Evolutionary conservation across 1,140 invertebrate species (phyloP).

Genomic region (Drosophila setifemur): DNA sequence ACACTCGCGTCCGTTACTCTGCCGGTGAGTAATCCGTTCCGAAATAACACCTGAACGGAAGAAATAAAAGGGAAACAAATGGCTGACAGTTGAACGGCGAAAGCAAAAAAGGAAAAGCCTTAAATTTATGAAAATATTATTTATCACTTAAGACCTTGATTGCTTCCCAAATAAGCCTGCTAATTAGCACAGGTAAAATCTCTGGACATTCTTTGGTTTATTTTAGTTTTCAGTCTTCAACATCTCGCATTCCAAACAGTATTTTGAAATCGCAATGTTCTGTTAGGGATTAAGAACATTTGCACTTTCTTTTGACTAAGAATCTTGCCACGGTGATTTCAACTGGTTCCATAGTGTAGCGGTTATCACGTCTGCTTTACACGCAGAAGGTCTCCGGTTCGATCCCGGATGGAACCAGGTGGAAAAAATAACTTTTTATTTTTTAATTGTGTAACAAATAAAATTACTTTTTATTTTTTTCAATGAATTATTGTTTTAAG

Average conservation of each 20-base stretch:
- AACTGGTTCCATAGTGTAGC: conserved; percentile 84
- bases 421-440: conserved; percentile 7
- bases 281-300: neutral
- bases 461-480: conserved; percentile 4
- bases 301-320: neutral
- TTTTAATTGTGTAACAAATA: neutral
- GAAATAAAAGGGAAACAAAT: conserved; percentile 1
- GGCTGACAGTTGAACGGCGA: neutral
- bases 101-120: neutral
- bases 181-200: neutral
- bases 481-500: neutral
- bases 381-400: conserved; percentile 87
- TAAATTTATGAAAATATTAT: conserved; percentile 7
- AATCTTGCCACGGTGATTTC: neutral
- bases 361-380: conserved; percentile 87
- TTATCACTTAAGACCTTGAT: neutral
- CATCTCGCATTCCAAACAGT: neutral
- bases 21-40: conserved; percentile 27
- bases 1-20: conserved; percentile 1
- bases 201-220: neutral
- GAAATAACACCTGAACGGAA: conserved; percentile 41
- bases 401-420: conserved; percentile 85
- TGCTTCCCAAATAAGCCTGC: neutral
- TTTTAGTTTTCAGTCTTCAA: neutral
- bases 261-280: neutral